Evolutionary conservation across 92 coral and sea anemone species (phyloP).

Genomic region (Hydrozoanthus gracilis): DNA sequence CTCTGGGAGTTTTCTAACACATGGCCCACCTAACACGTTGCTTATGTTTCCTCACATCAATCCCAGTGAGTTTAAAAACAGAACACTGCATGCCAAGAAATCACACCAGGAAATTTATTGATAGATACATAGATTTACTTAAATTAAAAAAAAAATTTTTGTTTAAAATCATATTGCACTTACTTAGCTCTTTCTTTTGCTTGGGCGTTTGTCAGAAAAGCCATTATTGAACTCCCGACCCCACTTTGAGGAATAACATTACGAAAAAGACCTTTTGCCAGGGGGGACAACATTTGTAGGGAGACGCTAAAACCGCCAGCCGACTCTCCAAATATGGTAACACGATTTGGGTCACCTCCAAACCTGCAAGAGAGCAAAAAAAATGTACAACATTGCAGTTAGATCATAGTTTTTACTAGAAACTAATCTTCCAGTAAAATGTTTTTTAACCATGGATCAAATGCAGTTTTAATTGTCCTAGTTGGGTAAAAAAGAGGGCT

Average conservation of each 20-base stretch:
- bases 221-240: slow-evolving; percentile 10
- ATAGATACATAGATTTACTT: too few relatives aligned
- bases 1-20: too few relatives aligned
- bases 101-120: too few relatives aligned
- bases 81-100: too few relatives aligned
- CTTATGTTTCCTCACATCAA: too few relatives aligned
- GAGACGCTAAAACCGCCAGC: slow-evolving; percentile 48
- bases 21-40: too few relatives aligned
- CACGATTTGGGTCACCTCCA: slow-evolving; percentile 35
- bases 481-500: too few relatives aligned
- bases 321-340: slow-evolving; percentile 46
- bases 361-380: slow-evolving; percentile 4
- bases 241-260: slow-evolving; percentile 45
- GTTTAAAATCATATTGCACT: background rate
- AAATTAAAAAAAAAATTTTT: too few relatives aligned
- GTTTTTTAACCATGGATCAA: too few relatives aligned
- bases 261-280: slow-evolving; percentile 26
- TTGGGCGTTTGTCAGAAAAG: background rate
- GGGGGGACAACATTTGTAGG: slow-evolving; percentile 49
- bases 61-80: too few relatives aligned
- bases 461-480: too few relatives aligned
- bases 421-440: background rate
- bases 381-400: background rate
- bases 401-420: background rate
- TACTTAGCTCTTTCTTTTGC: slow-evolving; percentile 26